phyloP scores from a whole-genome alignment of 2,888 invertebrate genomes.

The Cerastoderma edule region DNA sequence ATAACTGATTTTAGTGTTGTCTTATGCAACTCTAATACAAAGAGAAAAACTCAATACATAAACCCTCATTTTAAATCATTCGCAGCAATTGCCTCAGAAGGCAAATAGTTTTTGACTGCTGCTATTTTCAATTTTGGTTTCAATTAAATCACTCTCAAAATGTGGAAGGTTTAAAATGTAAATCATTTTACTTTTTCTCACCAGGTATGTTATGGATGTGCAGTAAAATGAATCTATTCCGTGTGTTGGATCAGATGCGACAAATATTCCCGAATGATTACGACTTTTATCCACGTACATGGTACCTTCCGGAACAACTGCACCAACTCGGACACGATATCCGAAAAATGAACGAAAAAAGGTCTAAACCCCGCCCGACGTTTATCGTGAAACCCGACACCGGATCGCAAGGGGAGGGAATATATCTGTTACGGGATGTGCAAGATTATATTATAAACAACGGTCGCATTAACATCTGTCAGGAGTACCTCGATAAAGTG shows the following conservation, averaged over 20 bases:
- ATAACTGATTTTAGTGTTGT: no score
- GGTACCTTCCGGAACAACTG: slow-evolving; percentile 85
- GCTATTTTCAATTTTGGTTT: no score
- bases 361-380: slow-evolving; percentile 75
- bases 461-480: slow-evolving; percentile 77
- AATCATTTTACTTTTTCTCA: slow-evolving; percentile 1
- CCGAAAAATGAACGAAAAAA: slow-evolving; percentile 64
- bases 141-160: no score
- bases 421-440: slow-evolving; percentile 84
- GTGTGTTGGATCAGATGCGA: slow-evolving; percentile 84
- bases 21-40: no score
- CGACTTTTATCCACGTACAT: slow-evolving; percentile 84
- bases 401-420: slow-evolving; percentile 85
- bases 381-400: slow-evolving; percentile 85
- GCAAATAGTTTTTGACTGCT: no score
- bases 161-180: no score
- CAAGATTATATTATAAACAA: slow-evolving; percentile 75
- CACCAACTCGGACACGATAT: slow-evolving; percentile 79
- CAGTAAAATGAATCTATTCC: slow-evolving; percentile 84
- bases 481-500: slow-evolving; percentile 84
- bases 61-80: no score
- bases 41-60: no score
- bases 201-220: slow-evolving; percentile 84
- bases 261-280: slow-evolving; percentile 84
- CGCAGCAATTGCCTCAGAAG: no score